Evolutionary conservation across 2,888 invertebrate genomes (phyloP), one percentile per base, ranked within the genome.

Genomic region (Ennomos quercinarius): DNA sequence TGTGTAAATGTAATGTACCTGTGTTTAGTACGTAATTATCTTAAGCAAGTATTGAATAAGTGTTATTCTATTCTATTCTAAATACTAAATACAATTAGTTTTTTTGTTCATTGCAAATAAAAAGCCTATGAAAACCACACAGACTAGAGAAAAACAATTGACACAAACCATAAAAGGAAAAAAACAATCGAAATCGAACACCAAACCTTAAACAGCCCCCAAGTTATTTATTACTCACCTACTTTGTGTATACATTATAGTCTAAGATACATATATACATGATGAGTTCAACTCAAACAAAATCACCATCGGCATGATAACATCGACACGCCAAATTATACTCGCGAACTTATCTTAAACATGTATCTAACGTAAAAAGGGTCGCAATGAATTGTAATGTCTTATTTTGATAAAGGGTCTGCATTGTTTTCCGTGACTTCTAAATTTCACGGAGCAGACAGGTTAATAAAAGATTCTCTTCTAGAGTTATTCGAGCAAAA

Each of bases 331-430:
- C 57, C 65, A 64, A 67, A 67, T 64, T 70, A 63, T 61, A 63
- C 62, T 56, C 53, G 50, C 61, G 61, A 60, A 63, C 57, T 65
- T 70, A 72, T 72, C 72, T 60, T 35, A 66, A 69, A 51, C 63
- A 63, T 59, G 65, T 66, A 65, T 69, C 60, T 60, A 60, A 67
- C 67, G 66, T 66, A 69, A 70, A 70, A 70, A 69, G 70, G 70
- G 65, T 66, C 62, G 58, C 60, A 62, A 64, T 63, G 65, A 69
- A 67, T 64, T 55, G 63, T 68, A 70, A 72, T 64, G 65, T 72
- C 70, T 68, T 67, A 66, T 63, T 27, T 69, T 64, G 72, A 72
- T 70, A 70, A n/a, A 67, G 72, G 70, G 68, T 67, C 64, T 66
- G 58, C 45, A 51, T 65, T 64, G 67, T 66, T 64, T 64, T 52